Evolutionary conservation across 2,888 invertebrate genomes (phyloP).

Genomic region (Tetranychus piercei): DNA sequence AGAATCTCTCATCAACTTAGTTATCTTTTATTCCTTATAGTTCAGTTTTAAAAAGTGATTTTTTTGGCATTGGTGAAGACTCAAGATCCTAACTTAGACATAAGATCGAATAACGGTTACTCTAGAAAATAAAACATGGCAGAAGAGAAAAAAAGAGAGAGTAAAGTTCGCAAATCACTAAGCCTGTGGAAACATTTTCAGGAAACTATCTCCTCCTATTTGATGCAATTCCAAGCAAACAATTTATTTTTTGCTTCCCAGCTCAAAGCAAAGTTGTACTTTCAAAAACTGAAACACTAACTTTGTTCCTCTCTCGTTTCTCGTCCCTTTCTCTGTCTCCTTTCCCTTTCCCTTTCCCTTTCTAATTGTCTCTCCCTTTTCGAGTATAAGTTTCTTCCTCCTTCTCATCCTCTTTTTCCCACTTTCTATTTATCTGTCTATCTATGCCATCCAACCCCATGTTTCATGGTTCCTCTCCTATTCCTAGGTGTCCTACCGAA

Average conservation of each 20-base stretch:
- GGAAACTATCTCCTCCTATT: not conserved
- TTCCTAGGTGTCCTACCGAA: not conserved
- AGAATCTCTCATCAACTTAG: not conserved
- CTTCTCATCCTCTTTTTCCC: constrained; percentile 8
- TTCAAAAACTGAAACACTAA: not conserved
- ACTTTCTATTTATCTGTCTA: not conserved
- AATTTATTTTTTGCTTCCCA: not conserved
- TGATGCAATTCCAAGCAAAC: not conserved
- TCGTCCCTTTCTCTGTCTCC: not conserved
- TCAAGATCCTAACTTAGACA: not conserved
- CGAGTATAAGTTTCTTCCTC: not conserved
- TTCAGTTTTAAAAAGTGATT: not conserved
- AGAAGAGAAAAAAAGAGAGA: constrained; percentile 8
- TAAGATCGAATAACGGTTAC: not conserved
- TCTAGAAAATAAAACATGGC: not conserved
- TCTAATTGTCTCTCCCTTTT: not conserved
- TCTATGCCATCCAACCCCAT: not conserved
- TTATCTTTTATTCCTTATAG: too few species aligned
- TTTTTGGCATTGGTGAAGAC: not conserved
- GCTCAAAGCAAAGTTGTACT: not conserved
- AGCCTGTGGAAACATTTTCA: not conserved
- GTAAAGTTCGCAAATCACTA: not conserved
- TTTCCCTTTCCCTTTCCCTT: not conserved
- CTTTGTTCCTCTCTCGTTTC: not conserved
- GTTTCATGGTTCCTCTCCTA: not conserved